Evolutionary conservation across 2,797 vertebrate genomes (phyloP), one percentile per base, ranked within the genome.

Genomic region (Esox lucius): DNA sequence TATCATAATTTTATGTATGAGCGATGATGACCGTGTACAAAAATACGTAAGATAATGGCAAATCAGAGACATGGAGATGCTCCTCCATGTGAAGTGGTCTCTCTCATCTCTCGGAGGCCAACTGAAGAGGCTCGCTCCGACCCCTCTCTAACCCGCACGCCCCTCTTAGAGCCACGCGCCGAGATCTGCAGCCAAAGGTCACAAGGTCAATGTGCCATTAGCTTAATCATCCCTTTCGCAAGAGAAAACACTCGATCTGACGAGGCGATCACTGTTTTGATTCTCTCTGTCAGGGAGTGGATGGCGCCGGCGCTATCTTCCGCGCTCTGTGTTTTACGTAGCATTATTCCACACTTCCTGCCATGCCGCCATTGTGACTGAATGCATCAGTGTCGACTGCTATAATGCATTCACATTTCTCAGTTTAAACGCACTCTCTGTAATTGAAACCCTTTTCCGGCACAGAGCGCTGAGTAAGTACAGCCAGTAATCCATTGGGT

Each of bases 381-480:
- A 82, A 87, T 81, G 75, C 81, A 80, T 83, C 82, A 84, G 75
- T 39, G 79, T 83, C 75, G 59, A 51, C 70, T 79, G 73, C 78
- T 77, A 75, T 82, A 82, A 81, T 74, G 79, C 74, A 77, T 83
- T 85, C 75, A 71, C 81, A 77, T 78, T 70, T 77, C 71, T 80
- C 70, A 76, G 78, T 86, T 81, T 79, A 81, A 85, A 83, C 79
- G 80, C 85, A 83, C 81, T 85, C 77, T 74, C 28, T 78, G 80
- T 81, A 84, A 84, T 80, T 81, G 85, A 83, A 83, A 83, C 71
- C 71, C 71, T 76, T 83, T 80, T 68, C 77, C 68, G 22, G 72
- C 73, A 33, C 68, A 78, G 78, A 82, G 78, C 78, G 81, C 81
- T 83, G 81, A 82, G 70, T 80, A 80, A 79, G 85, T 78, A 69